Conservation (phyloP, 2,888 invertebrate genomes). For the Spodoptera littoralis region DNA sequence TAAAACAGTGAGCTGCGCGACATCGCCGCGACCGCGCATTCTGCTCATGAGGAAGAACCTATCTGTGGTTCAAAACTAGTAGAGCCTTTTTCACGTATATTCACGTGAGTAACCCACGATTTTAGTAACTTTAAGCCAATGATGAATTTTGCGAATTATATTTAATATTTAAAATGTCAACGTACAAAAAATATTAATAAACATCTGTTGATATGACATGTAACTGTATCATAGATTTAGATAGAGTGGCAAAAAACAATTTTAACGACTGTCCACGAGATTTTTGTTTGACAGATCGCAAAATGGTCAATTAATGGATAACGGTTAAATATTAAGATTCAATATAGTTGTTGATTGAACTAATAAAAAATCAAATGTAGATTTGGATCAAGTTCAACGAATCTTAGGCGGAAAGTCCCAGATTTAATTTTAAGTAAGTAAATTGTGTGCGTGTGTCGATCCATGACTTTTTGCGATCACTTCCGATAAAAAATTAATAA, state of each 20-base stretch:
- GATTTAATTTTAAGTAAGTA: slow-evolving; percentile 2
- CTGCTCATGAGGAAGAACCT: no score
- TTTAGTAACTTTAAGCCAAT: no score
- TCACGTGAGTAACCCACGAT: no score
- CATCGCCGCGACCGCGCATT: no score
- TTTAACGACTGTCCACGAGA: slow-evolving; percentile 25
- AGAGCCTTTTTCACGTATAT: no score
- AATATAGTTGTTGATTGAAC: slow-evolving; percentile 18
- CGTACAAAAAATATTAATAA: slow-evolving; percentile 12
- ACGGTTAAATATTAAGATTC: slow-evolving; percentile 34
- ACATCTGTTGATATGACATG: slow-evolving; percentile 35
- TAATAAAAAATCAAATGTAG: slow-evolving; percentile 31
- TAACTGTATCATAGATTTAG: slow-evolving; percentile 45
- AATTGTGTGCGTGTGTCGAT: not conserved
- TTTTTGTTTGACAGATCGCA: slow-evolving; percentile 35
- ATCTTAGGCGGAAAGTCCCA: not conserved
- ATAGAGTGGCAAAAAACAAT: slow-evolving; percentile 27
- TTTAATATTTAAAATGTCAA: slow-evolving; percentile 9
- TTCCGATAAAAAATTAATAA: no score
- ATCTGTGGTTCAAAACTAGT: no score
- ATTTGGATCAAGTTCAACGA: slow-evolving; percentile 24
- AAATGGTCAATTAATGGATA: slow-evolving; percentile 41
- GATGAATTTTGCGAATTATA: slow-evolving; percentile 29
- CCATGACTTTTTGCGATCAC: not conserved
- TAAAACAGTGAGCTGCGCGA: no score